phyloP scores from a whole-genome alignment of 2,888 invertebrate species.

The Thumatha senex region DNA sequence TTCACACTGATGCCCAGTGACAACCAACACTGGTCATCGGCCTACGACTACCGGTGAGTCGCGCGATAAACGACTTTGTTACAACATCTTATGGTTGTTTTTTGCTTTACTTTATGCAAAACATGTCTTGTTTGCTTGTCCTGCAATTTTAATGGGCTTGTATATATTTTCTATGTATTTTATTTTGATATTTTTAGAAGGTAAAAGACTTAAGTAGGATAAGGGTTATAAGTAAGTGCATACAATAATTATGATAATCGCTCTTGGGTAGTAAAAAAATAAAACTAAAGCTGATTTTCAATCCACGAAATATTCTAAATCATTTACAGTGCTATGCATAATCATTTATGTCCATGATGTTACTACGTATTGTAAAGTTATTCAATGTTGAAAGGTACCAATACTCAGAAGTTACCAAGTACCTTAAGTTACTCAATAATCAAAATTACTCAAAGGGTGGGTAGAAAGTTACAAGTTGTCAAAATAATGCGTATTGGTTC shows the following conservation, averaged over 20 bases:
- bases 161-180: conserved; percentile 6
- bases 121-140: not conserved
- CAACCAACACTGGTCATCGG: conserved; percentile 92
- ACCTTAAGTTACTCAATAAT: not conserved
- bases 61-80: conserved; percentile 21
- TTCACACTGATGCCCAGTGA: conserved; percentile 92
- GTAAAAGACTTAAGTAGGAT: conserved; percentile 1
- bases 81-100: not conserved
- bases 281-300: too few species aligned
- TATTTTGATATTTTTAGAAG: conserved; percentile 5
- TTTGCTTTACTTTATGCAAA: conserved; percentile 3
- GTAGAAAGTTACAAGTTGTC: too few species aligned
- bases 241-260: not conserved
- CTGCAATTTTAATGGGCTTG: not conserved
- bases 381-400: too few species aligned
- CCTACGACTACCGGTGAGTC: conserved; percentile 88
- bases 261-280: too few species aligned
- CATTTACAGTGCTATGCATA: too few species aligned
- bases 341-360: too few species aligned
- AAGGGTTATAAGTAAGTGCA: not conserved
- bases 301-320: too few species aligned
- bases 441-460: not conserved
- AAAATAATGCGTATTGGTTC: too few species aligned
- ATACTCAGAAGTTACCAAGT: not conserved
- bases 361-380: too few species aligned